Base-by-base conservation (phyloP, 2,888 invertebrate genomes). In the Lasioglossum malachurum region DNA sequence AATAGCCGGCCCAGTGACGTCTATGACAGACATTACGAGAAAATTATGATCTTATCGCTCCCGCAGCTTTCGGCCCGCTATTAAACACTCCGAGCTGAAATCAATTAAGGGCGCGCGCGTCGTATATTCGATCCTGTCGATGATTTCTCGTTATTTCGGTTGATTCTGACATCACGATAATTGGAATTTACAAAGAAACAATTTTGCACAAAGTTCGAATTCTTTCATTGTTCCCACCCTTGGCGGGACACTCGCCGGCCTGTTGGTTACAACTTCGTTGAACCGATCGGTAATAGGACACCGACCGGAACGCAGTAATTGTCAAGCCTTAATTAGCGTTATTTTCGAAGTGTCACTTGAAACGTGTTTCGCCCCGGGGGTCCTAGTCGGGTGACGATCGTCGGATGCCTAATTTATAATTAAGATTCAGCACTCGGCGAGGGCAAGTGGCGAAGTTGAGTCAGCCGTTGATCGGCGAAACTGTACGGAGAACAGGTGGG, bases 1-100 rank as follows among this genome's bases (percentile, higher is more conserved):
- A 80, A 87, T 77, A 71, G 82, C 71, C 84, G 23, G 31, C 69
- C 79, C 60, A 35, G 75, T 75, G 90, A 82, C 83, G 83, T 76
- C 82, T 67, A 83, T 74, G 78, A 83, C 83, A 83, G 83, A 78
- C 75, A 78, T 80, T 80, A 75, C 72, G 86, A 80, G 82, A 83
- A 88, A 90, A 90, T 86, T 84, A 85, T 75, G 88, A 89, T 89
- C 82, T 89, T 89, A 87, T 84, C 86, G 82, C 35, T 4, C 35
- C 35, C 49, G 77, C 60, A 49, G 84, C 78, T 87, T 82, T 86
- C 81, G 31, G 49, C 69, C 67, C 31, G 80, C 73, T 80, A 77
- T 86, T 86, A 86, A 84, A 75, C 84, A 78, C 57, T 31, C 44
- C 53, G 23, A 23, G 27, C 84, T 49, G 78, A 78, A 84, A 84